Evolutionary conservation across 2,797 vertebrate species (phyloP).

Genomic region (Typhlichthys subterraneus): DNA sequence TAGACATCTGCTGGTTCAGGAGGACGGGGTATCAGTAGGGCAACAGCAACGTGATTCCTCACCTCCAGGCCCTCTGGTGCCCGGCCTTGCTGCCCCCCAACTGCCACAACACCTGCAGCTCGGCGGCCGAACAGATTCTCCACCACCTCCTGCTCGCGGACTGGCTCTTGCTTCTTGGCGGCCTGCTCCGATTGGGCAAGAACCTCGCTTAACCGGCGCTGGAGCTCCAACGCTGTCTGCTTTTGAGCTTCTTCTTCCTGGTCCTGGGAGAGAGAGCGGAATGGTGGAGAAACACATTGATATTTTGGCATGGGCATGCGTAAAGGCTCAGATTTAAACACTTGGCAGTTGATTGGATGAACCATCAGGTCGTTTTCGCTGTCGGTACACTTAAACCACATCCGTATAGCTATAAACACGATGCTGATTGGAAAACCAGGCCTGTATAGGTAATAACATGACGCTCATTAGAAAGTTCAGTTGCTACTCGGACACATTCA

Average conservation of each 20-base stretch:
- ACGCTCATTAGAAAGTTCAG: no score
- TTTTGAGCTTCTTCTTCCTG: conserved; percentile 43
- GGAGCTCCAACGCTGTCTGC: conserved; percentile 46
- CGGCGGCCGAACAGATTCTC: conserved; percentile 78
- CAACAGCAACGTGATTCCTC: conserved; percentile 11
- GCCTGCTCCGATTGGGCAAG: conserved; percentile 23
- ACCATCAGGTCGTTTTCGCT: no score
- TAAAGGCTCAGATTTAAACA: no score
- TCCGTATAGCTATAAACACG: no score
- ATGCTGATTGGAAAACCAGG: no score
- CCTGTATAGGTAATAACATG: no score
- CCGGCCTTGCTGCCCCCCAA: conserved; percentile 66
- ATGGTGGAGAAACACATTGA: neutral
- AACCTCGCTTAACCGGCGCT: conserved; percentile 55
- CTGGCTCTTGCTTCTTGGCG: conserved; percentile 50
- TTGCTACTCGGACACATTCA: no score
- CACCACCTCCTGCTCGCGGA: conserved; percentile 76
- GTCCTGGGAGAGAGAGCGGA: neutral
- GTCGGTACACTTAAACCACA: no score
- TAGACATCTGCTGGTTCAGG: no score
- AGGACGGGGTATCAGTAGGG: neutral
- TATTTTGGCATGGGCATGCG: neutral
- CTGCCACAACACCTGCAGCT: conserved; percentile 47
- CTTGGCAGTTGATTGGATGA: no score
- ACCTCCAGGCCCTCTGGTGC: conserved; percentile 76